These are phyloP conservation scores for Tetranychus urticae DNA, from an alignment of 1,140 invertebrate species.

Conservation along the genomic window DNA sequence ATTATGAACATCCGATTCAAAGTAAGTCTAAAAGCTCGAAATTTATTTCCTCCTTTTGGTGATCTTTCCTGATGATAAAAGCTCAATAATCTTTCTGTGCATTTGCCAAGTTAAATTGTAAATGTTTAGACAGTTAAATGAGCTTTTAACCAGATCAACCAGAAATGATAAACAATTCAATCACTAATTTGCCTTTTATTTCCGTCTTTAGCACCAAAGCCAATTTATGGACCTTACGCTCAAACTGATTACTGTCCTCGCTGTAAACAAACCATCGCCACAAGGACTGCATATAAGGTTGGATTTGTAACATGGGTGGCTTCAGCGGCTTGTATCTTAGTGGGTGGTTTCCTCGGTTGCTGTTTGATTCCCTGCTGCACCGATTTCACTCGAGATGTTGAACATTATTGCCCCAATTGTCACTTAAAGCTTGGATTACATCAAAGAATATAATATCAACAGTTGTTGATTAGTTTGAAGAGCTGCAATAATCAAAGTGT, in stretches of 20 bases:
- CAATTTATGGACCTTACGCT: conserved; percentile 13
- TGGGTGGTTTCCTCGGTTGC: conserved; percentile 50
- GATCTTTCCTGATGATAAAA: no score
- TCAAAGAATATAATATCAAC: conserved; percentile 24
- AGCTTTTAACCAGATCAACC: no score
- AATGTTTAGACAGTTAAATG: no score
- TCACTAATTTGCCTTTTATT: no score
- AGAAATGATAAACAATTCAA: no score
- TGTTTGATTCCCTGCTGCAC: conserved; percentile 71
- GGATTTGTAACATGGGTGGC: conserved; percentile 58
- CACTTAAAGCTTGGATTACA: conserved; percentile 50
- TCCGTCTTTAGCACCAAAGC: not conserved
- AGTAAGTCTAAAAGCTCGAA: no score
- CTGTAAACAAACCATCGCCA: conserved; percentile 14
- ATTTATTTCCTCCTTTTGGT: no score
- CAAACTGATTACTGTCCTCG: conserved; percentile 14
- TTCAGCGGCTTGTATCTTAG: conserved; percentile 42
- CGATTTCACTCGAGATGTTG: conserved; percentile 62
- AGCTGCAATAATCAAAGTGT: no score
- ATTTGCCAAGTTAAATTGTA: no score
- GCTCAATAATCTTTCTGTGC: no score
- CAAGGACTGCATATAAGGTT: conserved; percentile 29
- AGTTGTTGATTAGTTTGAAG: no score
- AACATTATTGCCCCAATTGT: conserved; percentile 63
- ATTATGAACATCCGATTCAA: no score